phyloP scores from a whole-genome alignment of 2,888 invertebrate species.

The Scrobipalpa costella region DNA sequence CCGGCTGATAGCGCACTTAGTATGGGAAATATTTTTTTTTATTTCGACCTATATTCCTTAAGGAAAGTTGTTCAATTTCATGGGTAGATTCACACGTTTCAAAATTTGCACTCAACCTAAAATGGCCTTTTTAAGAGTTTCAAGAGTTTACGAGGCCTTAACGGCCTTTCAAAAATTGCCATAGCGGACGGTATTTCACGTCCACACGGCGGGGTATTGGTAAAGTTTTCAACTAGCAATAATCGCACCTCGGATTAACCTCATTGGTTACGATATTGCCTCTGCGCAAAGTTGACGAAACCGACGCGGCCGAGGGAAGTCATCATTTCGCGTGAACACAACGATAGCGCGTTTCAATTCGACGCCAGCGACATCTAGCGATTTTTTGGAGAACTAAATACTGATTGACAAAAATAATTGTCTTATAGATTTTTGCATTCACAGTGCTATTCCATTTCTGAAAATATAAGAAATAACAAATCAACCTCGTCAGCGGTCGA shows the following conservation, averaged over 20 bases:
- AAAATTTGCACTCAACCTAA: too few relatives aligned
- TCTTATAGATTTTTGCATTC: too few relatives aligned
- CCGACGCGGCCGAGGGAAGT: background rate
- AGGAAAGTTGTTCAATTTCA: too few relatives aligned
- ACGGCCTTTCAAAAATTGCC: conserved; percentile 92
- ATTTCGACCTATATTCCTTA: too few relatives aligned
- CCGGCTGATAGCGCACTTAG: too few relatives aligned
- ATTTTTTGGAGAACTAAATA: conserved; percentile 22
- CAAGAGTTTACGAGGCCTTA: conserved; percentile 59
- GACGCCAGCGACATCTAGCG: conserved; percentile 41
- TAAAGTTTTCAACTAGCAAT: conserved; percentile 97
- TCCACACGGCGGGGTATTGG: conserved; percentile 94
- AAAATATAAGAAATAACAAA: too few relatives aligned
- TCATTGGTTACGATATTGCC: conserved; percentile 96
- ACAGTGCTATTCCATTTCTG: too few relatives aligned
- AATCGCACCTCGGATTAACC: conserved; percentile 93
- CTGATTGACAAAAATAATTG: too few relatives aligned
- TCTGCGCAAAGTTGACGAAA: conserved; percentile 90
- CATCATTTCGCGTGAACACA: conserved; percentile 24
- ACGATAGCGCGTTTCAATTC: conserved; percentile 38
- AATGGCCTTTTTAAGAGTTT: background rate
- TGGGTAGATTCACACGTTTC: too few relatives aligned
- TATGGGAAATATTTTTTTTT: too few relatives aligned
- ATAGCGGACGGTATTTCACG: conserved; percentile 92
- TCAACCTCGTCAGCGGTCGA: too few relatives aligned